Percentiles rank a stretch among this genome's conserved stretches.
phyloP scores from a whole-genome alignment of 2,113 vertebrate genomes.

The Crotophaga sulcirostris region DNA sequence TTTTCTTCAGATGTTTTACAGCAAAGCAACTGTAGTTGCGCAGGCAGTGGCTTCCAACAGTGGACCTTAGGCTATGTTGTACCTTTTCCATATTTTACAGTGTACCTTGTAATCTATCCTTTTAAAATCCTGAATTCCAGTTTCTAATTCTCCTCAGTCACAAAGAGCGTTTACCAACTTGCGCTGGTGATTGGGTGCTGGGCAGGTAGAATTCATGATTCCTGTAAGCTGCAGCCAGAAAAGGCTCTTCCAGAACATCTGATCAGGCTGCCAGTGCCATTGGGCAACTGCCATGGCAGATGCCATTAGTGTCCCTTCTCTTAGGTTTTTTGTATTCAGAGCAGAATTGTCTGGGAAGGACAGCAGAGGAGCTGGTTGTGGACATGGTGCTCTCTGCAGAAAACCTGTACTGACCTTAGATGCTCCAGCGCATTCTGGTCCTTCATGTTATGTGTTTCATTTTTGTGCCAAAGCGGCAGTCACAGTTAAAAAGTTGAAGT shows the following conservation, averaged over 20 bases:
- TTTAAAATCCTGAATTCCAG: background rate
- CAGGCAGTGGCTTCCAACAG: background rate
- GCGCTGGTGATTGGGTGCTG: background rate
- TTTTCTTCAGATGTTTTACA: background rate
- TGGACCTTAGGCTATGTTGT: background rate
- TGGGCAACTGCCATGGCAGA: background rate
- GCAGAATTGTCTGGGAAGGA: background rate
- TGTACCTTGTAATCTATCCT: background rate
- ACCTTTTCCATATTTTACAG: background rate
- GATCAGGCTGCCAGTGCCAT: background rate
- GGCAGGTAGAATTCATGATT: background rate
- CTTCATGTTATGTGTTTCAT: rapidly evolving
- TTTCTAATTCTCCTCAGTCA: background rate
- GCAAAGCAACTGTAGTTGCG: background rate
- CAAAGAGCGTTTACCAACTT: background rate
- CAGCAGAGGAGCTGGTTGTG: rapidly evolving
- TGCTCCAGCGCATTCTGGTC: background rate
- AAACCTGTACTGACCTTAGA: background rate
- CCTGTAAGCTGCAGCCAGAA: background rate
- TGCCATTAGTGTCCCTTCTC: background rate
- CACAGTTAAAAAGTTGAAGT: background rate
- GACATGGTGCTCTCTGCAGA: background rate
- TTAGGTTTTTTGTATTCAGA: background rate
- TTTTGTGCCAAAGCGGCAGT: background rate
- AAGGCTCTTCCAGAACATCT: background rate